phyloP scores from a whole-genome alignment of 2,113 vertebrate genomes.

The Neofelis nebulosa region DNA sequence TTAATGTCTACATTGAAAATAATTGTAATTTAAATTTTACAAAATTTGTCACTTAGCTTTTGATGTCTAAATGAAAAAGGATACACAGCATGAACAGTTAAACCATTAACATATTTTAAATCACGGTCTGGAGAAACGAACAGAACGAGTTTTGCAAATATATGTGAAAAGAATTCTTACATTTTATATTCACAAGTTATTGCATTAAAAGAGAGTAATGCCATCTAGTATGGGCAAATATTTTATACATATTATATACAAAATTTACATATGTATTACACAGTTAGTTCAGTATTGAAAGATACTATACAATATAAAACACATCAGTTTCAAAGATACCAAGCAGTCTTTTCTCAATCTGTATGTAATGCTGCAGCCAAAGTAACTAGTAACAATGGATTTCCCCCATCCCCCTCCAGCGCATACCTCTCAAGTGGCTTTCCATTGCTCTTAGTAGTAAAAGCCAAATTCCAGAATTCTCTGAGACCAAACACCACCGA shows the following conservation, averaged over 20 bases:
- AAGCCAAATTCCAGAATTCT: not conserved
- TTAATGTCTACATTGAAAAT: not conserved
- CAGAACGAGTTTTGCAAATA: constrained; percentile 6
- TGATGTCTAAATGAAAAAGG: not conserved
- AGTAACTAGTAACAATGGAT: not conserved
- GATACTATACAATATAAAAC: not conserved
- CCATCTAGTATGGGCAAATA: not conserved
- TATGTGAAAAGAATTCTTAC: not conserved
- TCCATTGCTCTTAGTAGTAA: not conserved
- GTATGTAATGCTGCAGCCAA: not conserved
- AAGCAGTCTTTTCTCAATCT: not conserved
- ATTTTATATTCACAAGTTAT: not conserved
- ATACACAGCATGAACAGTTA: not conserved
- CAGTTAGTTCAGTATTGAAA: not conserved
- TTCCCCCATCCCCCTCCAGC: not conserved
- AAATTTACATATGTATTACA: not conserved
- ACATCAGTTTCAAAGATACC: not conserved
- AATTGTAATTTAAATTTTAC: not conserved
- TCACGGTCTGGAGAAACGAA: not conserved
- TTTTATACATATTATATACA: not conserved
- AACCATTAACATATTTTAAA: constrained; percentile 11
- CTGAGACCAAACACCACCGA: not conserved
- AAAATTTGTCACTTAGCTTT: not conserved
- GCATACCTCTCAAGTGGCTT: not conserved
- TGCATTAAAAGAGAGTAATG: not conserved